Conservation (phyloP, 2,797 vertebrate genomes). For the Pteronotus mesoamericanus region DNA sequence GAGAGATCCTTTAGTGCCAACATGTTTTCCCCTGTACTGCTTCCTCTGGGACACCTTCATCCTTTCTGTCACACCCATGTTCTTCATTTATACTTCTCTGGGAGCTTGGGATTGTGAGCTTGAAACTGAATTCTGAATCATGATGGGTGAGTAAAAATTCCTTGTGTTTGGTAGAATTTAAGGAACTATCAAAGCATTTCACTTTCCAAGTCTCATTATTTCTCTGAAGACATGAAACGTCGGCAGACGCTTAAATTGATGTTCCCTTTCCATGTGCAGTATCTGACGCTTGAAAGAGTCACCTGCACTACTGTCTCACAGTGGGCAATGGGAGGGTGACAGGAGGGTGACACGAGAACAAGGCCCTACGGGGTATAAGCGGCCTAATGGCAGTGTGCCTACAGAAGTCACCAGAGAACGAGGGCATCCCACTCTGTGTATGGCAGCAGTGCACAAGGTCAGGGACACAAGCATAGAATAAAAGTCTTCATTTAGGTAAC, state of each 20-base stretch:
- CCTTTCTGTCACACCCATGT: neutral
- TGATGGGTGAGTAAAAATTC: neutral
- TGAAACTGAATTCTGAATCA: neutral
- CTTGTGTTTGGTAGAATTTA: neutral
- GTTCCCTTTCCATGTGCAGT: neutral
- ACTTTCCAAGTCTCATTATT: neutral
- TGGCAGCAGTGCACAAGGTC: neutral
- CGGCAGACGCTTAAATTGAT: rapidly evolving
- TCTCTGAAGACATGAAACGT: neutral
- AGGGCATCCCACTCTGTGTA: too few species aligned
- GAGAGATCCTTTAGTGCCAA: neutral
- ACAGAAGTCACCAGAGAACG: neutral
- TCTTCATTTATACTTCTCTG: neutral
- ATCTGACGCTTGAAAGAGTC: neutral
- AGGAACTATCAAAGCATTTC: neutral
- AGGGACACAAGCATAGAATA: neutral
- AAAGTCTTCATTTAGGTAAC: neutral
- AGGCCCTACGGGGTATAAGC: rapidly evolving
- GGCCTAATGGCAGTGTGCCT: neutral
- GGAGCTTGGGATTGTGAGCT: neutral
- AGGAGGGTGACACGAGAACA: too few species aligned
- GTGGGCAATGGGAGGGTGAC: rapidly evolving
- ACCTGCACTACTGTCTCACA: neutral
- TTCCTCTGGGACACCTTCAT: neutral
- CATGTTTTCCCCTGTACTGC: neutral